phyloP scores from a whole-genome alignment of 2,888 invertebrate species.

The Acanthosepion lycidas region DNA sequence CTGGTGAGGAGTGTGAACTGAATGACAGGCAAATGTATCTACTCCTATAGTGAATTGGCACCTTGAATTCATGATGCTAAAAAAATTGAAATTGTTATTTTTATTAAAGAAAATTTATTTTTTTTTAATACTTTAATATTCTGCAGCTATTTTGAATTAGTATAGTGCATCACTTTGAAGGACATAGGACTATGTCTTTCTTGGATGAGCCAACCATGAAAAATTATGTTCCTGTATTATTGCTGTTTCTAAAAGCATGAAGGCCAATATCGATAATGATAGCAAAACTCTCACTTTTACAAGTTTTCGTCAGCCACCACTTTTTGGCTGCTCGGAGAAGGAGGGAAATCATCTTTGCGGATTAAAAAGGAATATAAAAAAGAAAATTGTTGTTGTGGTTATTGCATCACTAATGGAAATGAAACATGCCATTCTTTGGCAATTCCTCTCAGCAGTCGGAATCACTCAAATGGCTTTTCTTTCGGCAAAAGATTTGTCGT shows the following conservation, averaged over 20 bases:
- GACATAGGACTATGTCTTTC: not conserved
- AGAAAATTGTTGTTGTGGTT: not conserved
- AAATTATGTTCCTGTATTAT: not conserved
- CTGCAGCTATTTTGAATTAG: too few species aligned
- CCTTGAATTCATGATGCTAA: too few species aligned
- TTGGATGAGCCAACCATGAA: not conserved
- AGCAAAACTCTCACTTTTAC: not conserved
- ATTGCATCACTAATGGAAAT: constrained; percentile 10
- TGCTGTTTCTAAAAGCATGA: not conserved
- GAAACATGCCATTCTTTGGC: not conserved
- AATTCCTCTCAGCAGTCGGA: not conserved
- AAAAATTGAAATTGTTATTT: too few species aligned
- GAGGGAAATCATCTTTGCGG: not conserved
- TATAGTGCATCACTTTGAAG: too few species aligned
- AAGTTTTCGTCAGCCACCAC: too few species aligned
- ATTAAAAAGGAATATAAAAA: not conserved
- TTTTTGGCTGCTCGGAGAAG: not conserved
- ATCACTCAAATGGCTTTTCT: constrained; percentile 33
- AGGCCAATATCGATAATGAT: not conserved
- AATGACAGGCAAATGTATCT: too few species aligned
- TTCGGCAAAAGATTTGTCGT: constrained; percentile 33
- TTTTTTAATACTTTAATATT: too few species aligned
- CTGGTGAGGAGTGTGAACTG: too few species aligned
- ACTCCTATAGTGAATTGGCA: too few species aligned
- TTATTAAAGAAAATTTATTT: too few species aligned